phyloP scores from a whole-genome alignment of 2,888 invertebrate species.

The Amaurobius ferox region DNA sequence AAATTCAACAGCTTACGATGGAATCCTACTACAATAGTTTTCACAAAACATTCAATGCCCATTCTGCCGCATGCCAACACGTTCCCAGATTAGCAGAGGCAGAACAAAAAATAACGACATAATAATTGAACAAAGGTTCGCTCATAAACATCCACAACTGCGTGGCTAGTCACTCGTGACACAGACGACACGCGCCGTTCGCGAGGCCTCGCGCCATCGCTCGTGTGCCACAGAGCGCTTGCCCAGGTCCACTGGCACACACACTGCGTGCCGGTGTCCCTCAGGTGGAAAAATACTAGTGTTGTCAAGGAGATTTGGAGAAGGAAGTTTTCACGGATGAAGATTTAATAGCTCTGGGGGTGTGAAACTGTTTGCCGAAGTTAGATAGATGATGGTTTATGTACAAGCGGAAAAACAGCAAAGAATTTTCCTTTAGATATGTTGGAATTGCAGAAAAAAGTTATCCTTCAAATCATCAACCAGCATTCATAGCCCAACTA shows the following conservation, averaged over 20 bases:
- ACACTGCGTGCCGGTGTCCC: background rate
- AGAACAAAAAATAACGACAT: conserved; percentile 37
- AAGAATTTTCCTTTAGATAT: too few species aligned
- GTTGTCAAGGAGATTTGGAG: conserved; percentile 20
- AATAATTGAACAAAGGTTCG: conserved; percentile 66
- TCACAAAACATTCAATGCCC: conserved; percentile 2
- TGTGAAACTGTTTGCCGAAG: background rate
- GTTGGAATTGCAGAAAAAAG: too few species aligned
- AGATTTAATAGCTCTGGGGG: background rate
- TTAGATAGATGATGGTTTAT: too few species aligned
- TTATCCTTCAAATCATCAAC: too few species aligned
- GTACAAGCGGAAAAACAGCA: background rate
- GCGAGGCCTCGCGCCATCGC: conserved; percentile 53
- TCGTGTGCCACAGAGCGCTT: background rate
- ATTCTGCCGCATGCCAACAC: conserved; percentile 55
- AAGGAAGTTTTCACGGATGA: background rate
- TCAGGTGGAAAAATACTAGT: conserved; percentile 15
- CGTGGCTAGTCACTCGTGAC: conserved; percentile 59
- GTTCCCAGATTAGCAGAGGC: conserved; percentile 42
- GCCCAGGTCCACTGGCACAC: conserved; percentile 21
- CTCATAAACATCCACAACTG: conserved; percentile 56
- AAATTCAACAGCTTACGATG: background rate
- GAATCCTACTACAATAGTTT: background rate
- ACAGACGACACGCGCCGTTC: conserved; percentile 45
- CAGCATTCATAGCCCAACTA: too few species aligned